Conservation (phyloP, 2,888 invertebrate species). For the Drosophila rellima region DNA sequence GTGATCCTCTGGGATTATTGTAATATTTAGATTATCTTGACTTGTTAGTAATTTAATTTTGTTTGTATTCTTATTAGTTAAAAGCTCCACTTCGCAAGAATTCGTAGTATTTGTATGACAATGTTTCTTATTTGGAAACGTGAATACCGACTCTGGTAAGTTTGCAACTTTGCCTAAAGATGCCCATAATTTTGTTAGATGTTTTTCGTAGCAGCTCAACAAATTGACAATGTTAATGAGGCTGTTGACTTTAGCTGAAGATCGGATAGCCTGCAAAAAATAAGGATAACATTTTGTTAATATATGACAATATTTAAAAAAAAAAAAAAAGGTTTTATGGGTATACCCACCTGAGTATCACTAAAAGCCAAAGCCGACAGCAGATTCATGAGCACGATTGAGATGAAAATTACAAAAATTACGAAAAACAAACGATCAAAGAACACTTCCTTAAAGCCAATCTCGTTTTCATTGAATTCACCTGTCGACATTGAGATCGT, state of each 20-base stretch:
- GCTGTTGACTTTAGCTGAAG: slow-evolving; percentile 26
- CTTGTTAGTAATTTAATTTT: neutral
- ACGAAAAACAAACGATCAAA: slow-evolving; percentile 8
- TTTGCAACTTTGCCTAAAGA: neutral
- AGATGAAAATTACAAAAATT: slow-evolving; percentile 21
- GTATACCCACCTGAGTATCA: slow-evolving; percentile 36
- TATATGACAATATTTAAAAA: neutral
- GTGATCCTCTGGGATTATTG: neutral
- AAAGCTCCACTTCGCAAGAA: neutral
- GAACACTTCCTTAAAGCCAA: neutral
- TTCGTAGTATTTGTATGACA: no score
- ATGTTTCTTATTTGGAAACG: slow-evolving; percentile 15
- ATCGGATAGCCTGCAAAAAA: slow-evolving; percentile 28
- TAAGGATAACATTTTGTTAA: no score
- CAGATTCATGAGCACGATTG: slow-evolving; percentile 43
- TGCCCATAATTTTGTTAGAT: neutral
- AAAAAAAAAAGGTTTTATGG: neutral
- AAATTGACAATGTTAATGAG: slow-evolving; percentile 12
- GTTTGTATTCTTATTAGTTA: neutral
- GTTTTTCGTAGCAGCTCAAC: slow-evolving; percentile 15
- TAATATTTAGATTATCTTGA: neutral
- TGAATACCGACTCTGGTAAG: neutral
- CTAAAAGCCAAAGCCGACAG: slow-evolving; percentile 32
- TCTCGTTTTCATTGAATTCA: slow-evolving; percentile 29
- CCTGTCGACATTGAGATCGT: slow-evolving; percentile 37